Conservation (phyloP, 2,113 vertebrate genomes). For the Cepphus grylle region DNA sequence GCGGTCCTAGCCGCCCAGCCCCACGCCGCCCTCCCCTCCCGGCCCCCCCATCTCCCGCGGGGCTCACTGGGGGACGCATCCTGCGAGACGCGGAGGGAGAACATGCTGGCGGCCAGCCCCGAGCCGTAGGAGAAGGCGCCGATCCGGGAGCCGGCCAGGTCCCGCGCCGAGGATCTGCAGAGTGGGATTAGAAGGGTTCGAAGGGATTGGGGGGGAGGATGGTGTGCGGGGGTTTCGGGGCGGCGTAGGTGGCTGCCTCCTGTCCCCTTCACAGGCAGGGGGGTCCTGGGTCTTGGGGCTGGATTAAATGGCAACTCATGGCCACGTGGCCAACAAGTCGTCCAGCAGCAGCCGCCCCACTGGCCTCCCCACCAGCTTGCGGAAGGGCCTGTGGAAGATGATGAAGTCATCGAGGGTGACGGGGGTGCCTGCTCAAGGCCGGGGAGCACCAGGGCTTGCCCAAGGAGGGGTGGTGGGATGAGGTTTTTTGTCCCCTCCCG, state of each 20-base stretch:
- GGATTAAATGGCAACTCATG: neutral
- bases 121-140: slow-evolving; percentile 80
- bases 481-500: neutral
- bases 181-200: neutral
- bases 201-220: neutral
- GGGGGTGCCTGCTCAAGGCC: neutral
- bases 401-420: slow-evolving; percentile 19
- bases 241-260: neutral
- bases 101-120: slow-evolving; percentile 75
- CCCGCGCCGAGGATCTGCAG: slow-evolving; percentile 60
- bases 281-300: neutral
- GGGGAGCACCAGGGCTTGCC: neutral
- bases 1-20: neutral
- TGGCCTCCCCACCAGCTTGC: slow-evolving; percentile 78
- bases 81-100: slow-evolving; percentile 66
- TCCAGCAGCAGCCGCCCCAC: slow-evolving; percentile 74
- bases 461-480: neutral
- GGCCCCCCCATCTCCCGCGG: fast-evolving
- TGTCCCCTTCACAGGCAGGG: neutral
- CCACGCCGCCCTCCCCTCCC: fast-evolving
- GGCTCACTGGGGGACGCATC: slow-evolving; percentile 67
- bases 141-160: slow-evolving; percentile 71
- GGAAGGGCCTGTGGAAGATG: slow-evolving; percentile 79
- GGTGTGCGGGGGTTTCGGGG: neutral
- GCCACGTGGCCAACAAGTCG: neutral